phyloP scores from a whole-genome alignment of 2,888 invertebrate genomes.

The Isoperla grammatica region DNA sequence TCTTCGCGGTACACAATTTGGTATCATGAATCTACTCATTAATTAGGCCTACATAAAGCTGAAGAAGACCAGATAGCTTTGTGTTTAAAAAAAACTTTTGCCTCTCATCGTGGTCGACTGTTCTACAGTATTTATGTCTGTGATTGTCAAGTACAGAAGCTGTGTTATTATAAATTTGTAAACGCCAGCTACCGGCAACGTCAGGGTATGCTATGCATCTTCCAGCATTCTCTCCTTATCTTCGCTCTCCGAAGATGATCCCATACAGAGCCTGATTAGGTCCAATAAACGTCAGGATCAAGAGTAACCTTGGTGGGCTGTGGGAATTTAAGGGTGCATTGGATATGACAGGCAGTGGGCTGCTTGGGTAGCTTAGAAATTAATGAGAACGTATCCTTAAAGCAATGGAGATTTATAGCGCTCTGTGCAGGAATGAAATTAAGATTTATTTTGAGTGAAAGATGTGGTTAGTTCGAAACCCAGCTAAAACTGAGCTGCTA shows the following conservation, averaged over 20 bases:
- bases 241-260: neutral
- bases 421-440: slow-evolving; percentile 43
- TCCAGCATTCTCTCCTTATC: too few species aligned
- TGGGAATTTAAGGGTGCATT: neutral
- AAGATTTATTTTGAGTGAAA: slow-evolving; percentile 44
- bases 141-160: too few species aligned
- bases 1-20: too few species aligned
- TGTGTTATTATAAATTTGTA: too few species aligned
- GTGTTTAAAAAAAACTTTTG: too few species aligned
- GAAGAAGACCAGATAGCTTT: too few species aligned
- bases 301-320: neutral
- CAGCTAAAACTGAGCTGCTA: slow-evolving; percentile 10
- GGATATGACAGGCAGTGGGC: neutral
- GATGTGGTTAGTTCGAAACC: slow-evolving; percentile 9
- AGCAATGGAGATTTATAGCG: slow-evolving; percentile 49
- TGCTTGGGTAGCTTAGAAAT: slow-evolving; percentile 34
- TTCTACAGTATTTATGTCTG: too few species aligned
- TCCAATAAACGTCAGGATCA: neutral
- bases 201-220: too few species aligned
- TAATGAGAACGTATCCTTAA: slow-evolving; percentile 48
- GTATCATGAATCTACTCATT: too few species aligned
- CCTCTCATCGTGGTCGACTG: too few species aligned
- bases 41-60: too few species aligned
- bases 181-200: too few species aligned
- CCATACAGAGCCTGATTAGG: neutral